Evolutionary conservation across 2,797 vertebrate species (phyloP), one percentile per base, ranked within the genome.

Genomic region (Petrocephalus sullivani): DNA sequence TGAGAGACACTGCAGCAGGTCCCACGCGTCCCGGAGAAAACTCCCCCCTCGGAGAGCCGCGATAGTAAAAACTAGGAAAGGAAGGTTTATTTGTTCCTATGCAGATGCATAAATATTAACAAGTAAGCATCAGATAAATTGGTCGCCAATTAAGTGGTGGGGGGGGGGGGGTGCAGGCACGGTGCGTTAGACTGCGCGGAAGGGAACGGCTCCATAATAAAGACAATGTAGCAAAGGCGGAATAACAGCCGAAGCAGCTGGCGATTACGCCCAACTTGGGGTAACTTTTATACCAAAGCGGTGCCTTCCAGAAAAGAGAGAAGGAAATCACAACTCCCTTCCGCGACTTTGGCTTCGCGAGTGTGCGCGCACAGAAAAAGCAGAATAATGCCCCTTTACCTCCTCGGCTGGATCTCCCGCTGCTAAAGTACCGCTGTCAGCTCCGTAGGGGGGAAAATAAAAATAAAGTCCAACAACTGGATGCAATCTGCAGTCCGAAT

Each of bases 401-500:
- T 92, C 87, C 71, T 46, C 64, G 86, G 86, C 87, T 82, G 81
- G 87, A 89, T 87, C 90, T 88, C 67, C 88, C 33, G 60, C 85
- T 61, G 56, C 87, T 88, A 87, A 67, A 41, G 89, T 51, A 89
- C 89, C 87, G 87, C 89, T 90, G 89, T 89, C 88, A 83, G 87
- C 54, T 64, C 87, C 88, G 64, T 33, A 51, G 54, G 81, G 49
- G 4, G 4, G 4, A 2, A 46, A 46, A 46, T 46, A 46, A 46
- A 46, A 46, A 46, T 46, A 46, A 89, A 89, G 91, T 90, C 90
- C 86, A 87, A 88, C 46, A 83, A 89, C 46, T 82, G 51, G 86
- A 88, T 75, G 41, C 85, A 86, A 89, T 89, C 89, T 88, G 89
- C 90, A 88, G 90, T 89, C 90, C 90, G 89, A 78, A 53, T 21